These are phyloP conservation scores for Meta bourneti DNA, from an alignment of 2,888 invertebrate genomes.

Conservation along the genomic window DNA sequence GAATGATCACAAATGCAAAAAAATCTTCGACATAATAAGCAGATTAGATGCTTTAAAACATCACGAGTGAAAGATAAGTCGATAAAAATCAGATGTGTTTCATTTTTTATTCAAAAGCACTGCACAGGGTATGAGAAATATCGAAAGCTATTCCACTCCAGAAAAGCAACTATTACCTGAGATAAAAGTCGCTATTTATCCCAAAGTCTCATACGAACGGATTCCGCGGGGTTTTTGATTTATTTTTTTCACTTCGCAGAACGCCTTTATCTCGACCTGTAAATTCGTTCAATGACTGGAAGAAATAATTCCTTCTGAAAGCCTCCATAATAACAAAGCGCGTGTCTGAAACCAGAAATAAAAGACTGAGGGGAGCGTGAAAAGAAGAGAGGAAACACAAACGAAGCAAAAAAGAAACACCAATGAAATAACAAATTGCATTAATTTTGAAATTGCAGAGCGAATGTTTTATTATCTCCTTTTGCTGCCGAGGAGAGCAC, in stretches of 20 bases:
- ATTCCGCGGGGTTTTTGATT: not conserved
- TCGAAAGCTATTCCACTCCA: not conserved
- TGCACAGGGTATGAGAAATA: not conserved
- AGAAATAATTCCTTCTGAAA: not conserved
- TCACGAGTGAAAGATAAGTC: not conserved
- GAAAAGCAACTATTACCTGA: not conserved
- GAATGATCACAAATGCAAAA: no score
- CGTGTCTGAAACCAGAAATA: not conserved
- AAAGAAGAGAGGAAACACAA: not conserved
- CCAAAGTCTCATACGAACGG: not conserved
- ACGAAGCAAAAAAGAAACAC: not conserved
- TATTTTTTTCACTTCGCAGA: not conserved
- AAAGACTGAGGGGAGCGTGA: not conserved
- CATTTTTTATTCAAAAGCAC: no score
- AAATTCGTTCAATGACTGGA: not conserved
- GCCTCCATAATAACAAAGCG: not conserved
- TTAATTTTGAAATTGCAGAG: conserved; percentile 38
- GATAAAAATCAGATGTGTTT: not conserved
- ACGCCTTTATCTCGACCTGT: not conserved
- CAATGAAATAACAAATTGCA: conserved; percentile 47
- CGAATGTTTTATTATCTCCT: conserved; percentile 28
- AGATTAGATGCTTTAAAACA: no score
- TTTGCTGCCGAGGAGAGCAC: not conserved
- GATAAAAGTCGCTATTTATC: not conserved
- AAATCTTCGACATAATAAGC: no score